A percentile compares a stretch with the other conserved stretches of the same genome.
phyloP scores from a whole-genome alignment of 2,797 vertebrate genomes.

The Thaleichthys pacificus region DNA sequence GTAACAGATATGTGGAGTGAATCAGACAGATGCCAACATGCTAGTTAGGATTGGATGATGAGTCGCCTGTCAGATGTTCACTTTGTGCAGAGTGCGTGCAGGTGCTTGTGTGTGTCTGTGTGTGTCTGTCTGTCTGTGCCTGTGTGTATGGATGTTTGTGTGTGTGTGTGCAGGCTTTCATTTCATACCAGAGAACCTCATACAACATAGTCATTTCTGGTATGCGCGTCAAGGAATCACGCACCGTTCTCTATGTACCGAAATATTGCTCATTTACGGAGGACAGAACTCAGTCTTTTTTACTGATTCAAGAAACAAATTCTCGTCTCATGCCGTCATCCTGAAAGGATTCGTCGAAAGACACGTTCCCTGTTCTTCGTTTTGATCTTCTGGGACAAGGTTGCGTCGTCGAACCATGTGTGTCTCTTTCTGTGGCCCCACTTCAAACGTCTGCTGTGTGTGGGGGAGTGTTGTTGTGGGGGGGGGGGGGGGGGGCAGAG shows the following conservation, averaged over 20 bases:
- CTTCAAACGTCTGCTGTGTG: no score
- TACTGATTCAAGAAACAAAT: constrained; percentile 83
- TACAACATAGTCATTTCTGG: no score
- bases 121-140: background rate
- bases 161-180: background rate
- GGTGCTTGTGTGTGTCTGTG: constrained; percentile 22
- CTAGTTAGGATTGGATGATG: constrained; percentile 18
- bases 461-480: no score
- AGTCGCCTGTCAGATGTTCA: background rate
- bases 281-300: constrained; percentile 86
- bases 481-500: no score
- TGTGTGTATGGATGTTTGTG: background rate
- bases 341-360: background rate
- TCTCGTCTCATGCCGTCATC: background rate
- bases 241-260: constrained; percentile 70
- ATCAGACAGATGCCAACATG: constrained; percentile 13
- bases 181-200: no score
- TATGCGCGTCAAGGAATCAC: no score
- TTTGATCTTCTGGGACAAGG: no score
- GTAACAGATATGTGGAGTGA: no score
- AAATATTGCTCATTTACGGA: constrained; percentile 92
- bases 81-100: background rate
- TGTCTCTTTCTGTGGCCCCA: no score
- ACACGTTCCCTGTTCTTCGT: background rate
- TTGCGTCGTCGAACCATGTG: no score